Percentiles rank a stretch among this genome's conserved stretches.
These are phyloP conservation scores for Corythornis leucogaster DNA, from an alignment of 2,797 vertebrate genomes.

Conservation along the genomic window DNA sequence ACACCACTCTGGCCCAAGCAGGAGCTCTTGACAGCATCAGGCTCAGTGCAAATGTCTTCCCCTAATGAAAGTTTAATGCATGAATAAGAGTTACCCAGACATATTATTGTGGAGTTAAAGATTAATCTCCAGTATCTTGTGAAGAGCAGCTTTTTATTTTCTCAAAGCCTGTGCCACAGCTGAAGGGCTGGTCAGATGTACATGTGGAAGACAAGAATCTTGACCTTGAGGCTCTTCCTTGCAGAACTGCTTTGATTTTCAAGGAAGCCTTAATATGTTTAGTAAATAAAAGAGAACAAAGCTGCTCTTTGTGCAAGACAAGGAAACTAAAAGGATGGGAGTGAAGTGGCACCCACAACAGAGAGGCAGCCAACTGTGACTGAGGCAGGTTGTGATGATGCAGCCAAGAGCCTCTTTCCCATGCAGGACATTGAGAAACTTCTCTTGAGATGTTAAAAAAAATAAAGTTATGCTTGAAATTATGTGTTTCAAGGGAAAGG, in stretches of 20 bases:
- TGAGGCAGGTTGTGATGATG: not conserved
- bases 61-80: conserved; percentile 26
- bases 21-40: not conserved
- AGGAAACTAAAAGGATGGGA: not conserved
- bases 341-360: not conserved
- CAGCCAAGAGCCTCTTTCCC: too few relatives aligned
- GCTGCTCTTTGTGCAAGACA: not conserved
- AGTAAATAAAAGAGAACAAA: not conserved
- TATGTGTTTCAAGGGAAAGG: too few relatives aligned
- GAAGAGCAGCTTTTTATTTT: not conserved
- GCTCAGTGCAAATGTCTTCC: conserved; percentile 5
- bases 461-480: too few relatives aligned
- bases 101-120: not conserved
- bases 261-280: not conserved
- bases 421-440: too few relatives aligned
- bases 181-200: not conserved
- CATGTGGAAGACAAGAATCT: not conserved
- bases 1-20: not conserved
- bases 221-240: not conserved
- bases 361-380: not conserved
- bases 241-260: not conserved
- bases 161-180: not conserved
- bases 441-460: too few relatives aligned
- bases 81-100: not conserved
- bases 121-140: not conserved